Evolutionary conservation across 2,797 vertebrate species (phyloP).

Genomic region (Bradypodion ventrale): DNA sequence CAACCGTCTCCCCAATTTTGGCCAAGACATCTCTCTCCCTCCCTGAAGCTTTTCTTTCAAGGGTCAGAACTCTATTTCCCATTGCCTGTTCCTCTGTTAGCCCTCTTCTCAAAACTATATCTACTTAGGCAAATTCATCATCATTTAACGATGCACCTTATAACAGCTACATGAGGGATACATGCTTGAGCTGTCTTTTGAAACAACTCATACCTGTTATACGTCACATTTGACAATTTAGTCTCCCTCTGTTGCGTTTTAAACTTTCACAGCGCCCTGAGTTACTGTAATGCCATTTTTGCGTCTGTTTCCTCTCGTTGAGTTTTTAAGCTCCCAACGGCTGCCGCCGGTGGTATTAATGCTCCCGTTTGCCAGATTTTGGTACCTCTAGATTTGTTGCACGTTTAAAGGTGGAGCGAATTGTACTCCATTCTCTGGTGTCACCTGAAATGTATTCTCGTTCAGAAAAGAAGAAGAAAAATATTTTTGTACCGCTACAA

Average conservation of each 20-base stretch:
- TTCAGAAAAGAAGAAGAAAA: slow-evolving; percentile 22
- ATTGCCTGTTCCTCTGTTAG: no score
- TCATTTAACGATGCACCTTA: slow-evolving; percentile 9
- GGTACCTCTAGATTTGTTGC: neutral
- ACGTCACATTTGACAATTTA: neutral
- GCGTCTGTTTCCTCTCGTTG: neutral
- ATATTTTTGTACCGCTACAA: slow-evolving; percentile 69
- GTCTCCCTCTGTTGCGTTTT: neutral
- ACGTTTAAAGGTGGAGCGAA: neutral
- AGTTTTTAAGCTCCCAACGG: neutral
- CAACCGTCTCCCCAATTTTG: no score
- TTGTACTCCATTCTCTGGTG: neutral
- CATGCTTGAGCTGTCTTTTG: neutral
- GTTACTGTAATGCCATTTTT: neutral
- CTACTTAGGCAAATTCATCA: neutral
- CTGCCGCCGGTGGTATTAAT: neutral
- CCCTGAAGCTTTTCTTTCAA: neutral
- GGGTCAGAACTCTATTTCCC: neutral
- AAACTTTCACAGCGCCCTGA: neutral
- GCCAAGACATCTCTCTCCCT: neutral
- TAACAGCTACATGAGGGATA: neutral
- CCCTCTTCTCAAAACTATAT: no score
- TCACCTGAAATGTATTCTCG: slow-evolving; percentile 41
- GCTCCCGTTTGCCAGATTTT: neutral
- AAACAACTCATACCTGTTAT: neutral